These are phyloP conservation scores for Nesogale talazaci DNA, from an alignment of 2,113 vertebrate species.

Conservation along the genomic window DNA sequence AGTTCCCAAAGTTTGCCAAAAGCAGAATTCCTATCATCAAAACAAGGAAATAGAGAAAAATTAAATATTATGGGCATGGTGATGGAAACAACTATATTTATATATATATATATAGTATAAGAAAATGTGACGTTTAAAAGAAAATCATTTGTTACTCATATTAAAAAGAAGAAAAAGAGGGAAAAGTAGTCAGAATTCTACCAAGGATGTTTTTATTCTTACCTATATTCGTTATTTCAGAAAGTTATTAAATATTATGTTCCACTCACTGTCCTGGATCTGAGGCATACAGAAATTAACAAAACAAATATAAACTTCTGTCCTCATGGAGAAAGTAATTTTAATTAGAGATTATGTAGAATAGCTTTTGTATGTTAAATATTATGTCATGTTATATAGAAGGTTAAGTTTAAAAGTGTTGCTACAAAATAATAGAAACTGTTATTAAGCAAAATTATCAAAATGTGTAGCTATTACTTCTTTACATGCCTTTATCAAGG, in stretches of 20 bases:
- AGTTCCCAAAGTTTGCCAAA: slow-evolving; percentile 37
- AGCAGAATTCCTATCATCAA: slow-evolving; percentile 41
- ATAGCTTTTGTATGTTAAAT: not conserved
- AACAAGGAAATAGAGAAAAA: slow-evolving; percentile 25
- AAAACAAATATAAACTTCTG: not conserved
- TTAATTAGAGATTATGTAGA: not conserved
- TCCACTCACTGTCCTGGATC: not conserved
- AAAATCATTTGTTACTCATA: slow-evolving; percentile 7
- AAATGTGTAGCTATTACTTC: no score
- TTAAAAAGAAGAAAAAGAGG: not conserved
- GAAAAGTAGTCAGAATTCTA: not conserved
- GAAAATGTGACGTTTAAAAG: not conserved
- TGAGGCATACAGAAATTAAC: not conserved
- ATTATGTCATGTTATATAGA: no score
- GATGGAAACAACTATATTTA: slow-evolving; percentile 36
- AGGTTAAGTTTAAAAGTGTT: no score
- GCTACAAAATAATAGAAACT: no score
- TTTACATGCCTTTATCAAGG: no score
- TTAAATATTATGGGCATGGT: slow-evolving; percentile 33
- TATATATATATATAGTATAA: not conserved
- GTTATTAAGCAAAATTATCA: no score
- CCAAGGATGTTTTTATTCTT: not conserved
- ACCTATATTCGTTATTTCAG: not conserved
- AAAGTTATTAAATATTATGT: not conserved
- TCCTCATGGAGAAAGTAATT: not conserved